Evolutionary conservation across 2,113 vertebrate genomes (phyloP).

Genomic region (Hyperopisus bebe): DNA sequence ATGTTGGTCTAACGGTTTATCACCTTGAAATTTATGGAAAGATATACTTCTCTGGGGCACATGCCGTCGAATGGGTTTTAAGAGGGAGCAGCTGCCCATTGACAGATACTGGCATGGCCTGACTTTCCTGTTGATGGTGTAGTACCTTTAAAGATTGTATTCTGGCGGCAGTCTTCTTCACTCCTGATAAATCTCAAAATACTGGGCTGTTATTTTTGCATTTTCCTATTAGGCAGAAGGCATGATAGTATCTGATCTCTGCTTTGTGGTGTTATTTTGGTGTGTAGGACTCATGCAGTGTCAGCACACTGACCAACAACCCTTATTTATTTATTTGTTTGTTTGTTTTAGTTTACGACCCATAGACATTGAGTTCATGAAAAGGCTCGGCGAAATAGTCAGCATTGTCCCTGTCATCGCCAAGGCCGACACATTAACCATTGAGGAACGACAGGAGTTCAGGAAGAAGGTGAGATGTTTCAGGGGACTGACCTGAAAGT

Average conservation of each 20-base stretch:
- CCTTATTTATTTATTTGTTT: background rate
- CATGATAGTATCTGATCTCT: background rate
- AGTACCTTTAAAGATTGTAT: background rate
- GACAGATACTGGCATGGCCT: background rate
- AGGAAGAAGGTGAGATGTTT: conserved; percentile 69
- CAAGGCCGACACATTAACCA: conserved; percentile 78
- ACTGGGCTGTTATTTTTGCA: background rate
- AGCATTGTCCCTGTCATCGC: conserved; percentile 82
- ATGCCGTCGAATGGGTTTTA: background rate
- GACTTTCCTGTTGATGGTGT: background rate
- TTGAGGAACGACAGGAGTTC: conserved; percentile 79
- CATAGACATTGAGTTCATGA: conserved; percentile 82
- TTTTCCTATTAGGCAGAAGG: background rate
- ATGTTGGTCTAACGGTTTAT: background rate
- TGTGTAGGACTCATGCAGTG: background rate
- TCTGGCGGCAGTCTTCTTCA: background rate
- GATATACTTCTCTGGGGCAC: background rate
- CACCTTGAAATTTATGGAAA: background rate
- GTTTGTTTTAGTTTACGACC: conserved; percentile 67
- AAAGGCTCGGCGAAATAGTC: conserved; percentile 72
- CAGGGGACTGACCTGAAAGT: background rate
- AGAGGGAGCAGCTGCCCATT: background rate
- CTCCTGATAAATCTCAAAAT: background rate
- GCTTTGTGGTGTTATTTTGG: background rate
- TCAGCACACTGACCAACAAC: background rate